phyloP scores from a whole-genome alignment of 2,797 vertebrate genomes.

The Scolopax bukidnonensis region DNA sequence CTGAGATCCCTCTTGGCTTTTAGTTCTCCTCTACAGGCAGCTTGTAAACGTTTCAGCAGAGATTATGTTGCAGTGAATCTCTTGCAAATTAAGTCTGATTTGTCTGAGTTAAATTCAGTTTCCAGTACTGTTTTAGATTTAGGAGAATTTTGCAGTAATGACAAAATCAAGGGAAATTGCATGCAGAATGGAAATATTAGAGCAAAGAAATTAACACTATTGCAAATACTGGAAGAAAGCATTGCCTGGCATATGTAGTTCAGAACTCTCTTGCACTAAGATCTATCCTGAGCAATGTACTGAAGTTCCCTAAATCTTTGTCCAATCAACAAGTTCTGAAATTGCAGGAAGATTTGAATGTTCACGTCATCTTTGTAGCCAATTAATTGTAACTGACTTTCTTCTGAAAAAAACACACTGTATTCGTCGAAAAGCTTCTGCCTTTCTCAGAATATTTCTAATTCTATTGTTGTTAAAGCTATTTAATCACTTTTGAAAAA shows the following conservation, averaged over 20 bases:
- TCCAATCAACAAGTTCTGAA: neutral
- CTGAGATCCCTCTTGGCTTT: neutral
- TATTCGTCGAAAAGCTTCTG: neutral
- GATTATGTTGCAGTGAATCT: neutral
- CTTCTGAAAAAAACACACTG: neutral
- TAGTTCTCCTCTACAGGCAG: neutral
- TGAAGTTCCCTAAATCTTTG: neutral
- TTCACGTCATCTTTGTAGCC: neutral
- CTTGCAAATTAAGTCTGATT: neutral
- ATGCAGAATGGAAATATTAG: neutral
- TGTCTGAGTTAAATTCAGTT: neutral
- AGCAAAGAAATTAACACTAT: neutral
- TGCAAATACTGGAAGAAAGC: neutral
- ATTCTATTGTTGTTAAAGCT: constrained; percentile 17
- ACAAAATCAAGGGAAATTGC: neutral
- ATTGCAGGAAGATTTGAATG: neutral
- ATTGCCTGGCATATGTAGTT: neutral
- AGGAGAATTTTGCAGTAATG: neutral
- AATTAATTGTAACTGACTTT: neutral
- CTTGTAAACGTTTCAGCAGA: constrained; percentile 17
- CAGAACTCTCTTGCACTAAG: neutral
- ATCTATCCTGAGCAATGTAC: neutral
- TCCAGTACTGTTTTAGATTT: constrained; percentile 16
- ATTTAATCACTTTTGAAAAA: neutral
- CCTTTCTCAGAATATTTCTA: neutral